Evolutionary conservation across 1,140 invertebrate species (phyloP), one percentile per base, ranked within the genome.

Genomic region (Drosophila virilis): DNA sequence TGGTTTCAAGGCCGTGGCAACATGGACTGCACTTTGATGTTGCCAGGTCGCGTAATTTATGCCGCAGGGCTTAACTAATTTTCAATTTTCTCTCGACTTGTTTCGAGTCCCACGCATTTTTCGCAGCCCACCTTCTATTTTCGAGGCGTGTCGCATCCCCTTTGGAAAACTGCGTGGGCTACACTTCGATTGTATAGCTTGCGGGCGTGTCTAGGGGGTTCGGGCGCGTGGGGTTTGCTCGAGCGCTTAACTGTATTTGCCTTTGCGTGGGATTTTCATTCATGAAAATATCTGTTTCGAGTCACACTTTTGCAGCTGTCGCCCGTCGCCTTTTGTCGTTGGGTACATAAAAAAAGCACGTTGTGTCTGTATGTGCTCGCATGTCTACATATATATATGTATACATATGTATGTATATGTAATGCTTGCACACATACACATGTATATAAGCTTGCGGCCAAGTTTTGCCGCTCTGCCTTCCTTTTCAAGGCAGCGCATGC

Each of bases 181-280:
- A 38, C 43, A n/a, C 54, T 60, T 60, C 45, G 66, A 69, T 69
- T 59, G 58, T 48, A 33, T 48, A 37, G 51, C 38, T 15, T 32
- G 40, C 37, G 51, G 52, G 32, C 22, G 13, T 12, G 33, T 4
- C 32, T 9, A 17, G 38, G 13, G 12, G 55, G 2, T 0, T n/a
- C n/a, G 40, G 42, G 1, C 12, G 28, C 22, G 48, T 12, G 10
- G 28, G 42, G 57, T 37, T 52, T 13, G 38, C 33, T 48, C 32
- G 71, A 15, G 15, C 58, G 62, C 43, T 51, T 57, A 50, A 50
- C 61, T 67, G 62, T 72, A 52, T 73, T 73, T 59, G 74, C 66
- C 60, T 61, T 77, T 81, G 77, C 82, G 90, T 91, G 90, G 85
- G 90, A 81, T 70, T 91, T 91, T 91, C 90, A 91, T 91, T 91